A percentile compares a stretch with the other conserved stretches of the same genome.
These are phyloP conservation scores for Desmodus rotundus DNA, from an alignment of 2,113 vertebrate species.

Conservation along the genomic window DNA sequence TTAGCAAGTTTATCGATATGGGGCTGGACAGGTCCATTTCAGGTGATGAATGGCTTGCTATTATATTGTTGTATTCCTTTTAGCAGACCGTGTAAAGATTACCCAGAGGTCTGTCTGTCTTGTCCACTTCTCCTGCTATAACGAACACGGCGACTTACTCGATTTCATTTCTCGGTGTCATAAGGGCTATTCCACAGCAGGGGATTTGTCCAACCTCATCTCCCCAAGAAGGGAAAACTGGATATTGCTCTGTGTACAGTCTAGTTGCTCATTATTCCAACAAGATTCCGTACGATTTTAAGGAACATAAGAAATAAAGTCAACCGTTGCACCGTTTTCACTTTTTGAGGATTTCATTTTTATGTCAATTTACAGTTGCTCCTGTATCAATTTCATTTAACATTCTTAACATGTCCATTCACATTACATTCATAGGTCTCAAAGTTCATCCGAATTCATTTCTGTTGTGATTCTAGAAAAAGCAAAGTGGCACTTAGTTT, in stretches of 20 bases:
- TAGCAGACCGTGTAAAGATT: slow-evolving; percentile 75
- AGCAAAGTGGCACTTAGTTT: not conserved
- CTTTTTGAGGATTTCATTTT: not conserved
- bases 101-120: slow-evolving; percentile 52
- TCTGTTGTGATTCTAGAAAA: not conserved
- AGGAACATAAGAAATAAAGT: not conserved
- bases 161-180: slow-evolving; percentile 81
- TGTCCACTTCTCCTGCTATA: slow-evolving; percentile 52
- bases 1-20: slow-evolving; percentile 58
- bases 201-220: slow-evolving; percentile 70
- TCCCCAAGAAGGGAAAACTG: slow-evolving; percentile 45
- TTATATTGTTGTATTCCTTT: slow-evolving; percentile 59
- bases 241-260: fast-evolving
- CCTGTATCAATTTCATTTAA: not conserved
- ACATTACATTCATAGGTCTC: no score
- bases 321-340: not conserved
- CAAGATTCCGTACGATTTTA: not conserved
- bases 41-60: slow-evolving; percentile 66
- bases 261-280: not conserved
- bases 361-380: no score
- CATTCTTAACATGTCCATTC: no score
- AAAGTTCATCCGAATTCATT: not conserved
- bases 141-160: slow-evolving; percentile 77
- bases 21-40: slow-evolving; percentile 43
- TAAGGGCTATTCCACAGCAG: slow-evolving; percentile 53